Percentiles rank a stretch among this genome's conserved stretches.
phyloP scores from a whole-genome alignment of 2,888 invertebrate species.

The Odontothrips loti region DNA sequence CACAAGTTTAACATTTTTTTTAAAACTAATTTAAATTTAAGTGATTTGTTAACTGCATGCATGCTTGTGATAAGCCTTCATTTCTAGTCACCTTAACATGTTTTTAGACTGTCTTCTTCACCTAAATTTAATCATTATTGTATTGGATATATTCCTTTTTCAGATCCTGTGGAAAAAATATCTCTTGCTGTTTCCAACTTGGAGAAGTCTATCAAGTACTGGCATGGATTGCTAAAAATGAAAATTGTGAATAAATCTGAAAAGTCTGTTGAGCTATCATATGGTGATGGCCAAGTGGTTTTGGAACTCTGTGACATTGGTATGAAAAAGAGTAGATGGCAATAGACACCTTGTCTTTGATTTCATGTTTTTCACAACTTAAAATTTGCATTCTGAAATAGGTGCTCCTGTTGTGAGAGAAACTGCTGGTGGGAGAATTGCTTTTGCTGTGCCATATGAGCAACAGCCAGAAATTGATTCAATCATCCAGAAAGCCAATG shows the following conservation, averaged over 20 bases:
- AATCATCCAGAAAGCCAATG: conserved; percentile 63
- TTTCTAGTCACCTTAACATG: too few species aligned
- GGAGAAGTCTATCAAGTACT: conserved; percentile 71
- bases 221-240: conserved; percentile 75
- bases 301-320: conserved; percentile 72
- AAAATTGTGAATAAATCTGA: conserved; percentile 59
- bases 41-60: too few species aligned
- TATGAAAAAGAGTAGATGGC: conserved; percentile 44
- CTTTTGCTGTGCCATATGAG: conserved; percentile 80
- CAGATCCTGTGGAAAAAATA: conserved; percentile 78
- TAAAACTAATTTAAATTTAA: too few species aligned
- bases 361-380: conserved; percentile 27
- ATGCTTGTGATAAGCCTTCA: too few species aligned
- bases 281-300: conserved; percentile 66
- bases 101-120: too few species aligned
- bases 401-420: conserved; percentile 70
- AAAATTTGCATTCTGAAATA: conserved; percentile 41
- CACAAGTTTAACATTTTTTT: too few species aligned
- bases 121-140: too few species aligned
- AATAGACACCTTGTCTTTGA: conserved; percentile 29
- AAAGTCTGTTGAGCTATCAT: conserved; percentile 64
- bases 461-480: conserved; percentile 73
- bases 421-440: conserved; percentile 90
- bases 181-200: conserved; percentile 74
- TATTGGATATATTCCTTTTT: conserved; percentile 40